Conservation (phyloP, 2,797 vertebrate species). For the Melanotaenia parkinsoni region DNA sequence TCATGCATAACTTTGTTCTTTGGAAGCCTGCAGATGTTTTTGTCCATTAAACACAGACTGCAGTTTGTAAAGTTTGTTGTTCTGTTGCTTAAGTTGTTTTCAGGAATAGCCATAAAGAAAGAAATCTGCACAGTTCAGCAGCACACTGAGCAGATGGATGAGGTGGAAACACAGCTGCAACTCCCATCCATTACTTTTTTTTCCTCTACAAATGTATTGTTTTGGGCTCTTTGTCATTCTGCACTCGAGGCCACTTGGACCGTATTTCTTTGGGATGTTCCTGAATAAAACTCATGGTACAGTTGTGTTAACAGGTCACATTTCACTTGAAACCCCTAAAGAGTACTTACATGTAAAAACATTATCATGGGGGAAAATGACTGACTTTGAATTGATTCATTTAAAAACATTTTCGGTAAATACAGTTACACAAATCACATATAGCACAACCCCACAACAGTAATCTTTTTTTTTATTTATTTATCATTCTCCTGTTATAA, state of each 20-base stretch:
- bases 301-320: background rate
- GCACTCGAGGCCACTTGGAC: background rate
- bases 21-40: slow-evolving; percentile 13
- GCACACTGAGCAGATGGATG: slow-evolving; percentile 36
- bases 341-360: background rate
- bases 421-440: background rate
- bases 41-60: slow-evolving; percentile 13
- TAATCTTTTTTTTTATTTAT: background rate
- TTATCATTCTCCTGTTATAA: background rate
- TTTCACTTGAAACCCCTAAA: background rate
- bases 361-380: background rate
- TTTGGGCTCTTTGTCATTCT: background rate
- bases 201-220: background rate
- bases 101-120: background rate
- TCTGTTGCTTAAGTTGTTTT: slow-evolving; percentile 13
- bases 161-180: slow-evolving; percentile 1
- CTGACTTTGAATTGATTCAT: background rate
- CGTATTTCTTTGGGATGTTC: background rate
- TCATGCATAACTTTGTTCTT: too few relatives aligned
- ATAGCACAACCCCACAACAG: background rate
- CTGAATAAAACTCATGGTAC: too few relatives aligned
- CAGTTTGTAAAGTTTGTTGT: slow-evolving; percentile 3
- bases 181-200: slow-evolving; percentile 3
- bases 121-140: slow-evolving; percentile 13
- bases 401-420: background rate